phyloP scores from a whole-genome alignment of 2,797 vertebrate genomes.

The Sebastes paucispinis region DNA sequence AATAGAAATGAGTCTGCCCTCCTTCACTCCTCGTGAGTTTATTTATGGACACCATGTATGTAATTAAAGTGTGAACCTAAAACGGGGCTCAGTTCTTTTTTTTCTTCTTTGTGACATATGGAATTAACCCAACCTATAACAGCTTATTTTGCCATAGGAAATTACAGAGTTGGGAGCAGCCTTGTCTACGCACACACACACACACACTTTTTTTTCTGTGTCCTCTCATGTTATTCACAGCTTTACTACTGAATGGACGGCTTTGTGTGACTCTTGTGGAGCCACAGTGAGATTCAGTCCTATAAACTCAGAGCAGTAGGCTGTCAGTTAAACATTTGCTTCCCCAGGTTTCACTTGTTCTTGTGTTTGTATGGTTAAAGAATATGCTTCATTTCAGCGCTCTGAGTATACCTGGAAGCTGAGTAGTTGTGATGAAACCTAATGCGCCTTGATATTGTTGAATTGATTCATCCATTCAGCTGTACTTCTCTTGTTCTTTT shows the following conservation, averaged over 20 bases:
- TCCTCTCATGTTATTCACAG: slow-evolving; percentile 66
- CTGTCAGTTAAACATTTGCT: slow-evolving; percentile 41
- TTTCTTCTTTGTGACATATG: slow-evolving; percentile 67
- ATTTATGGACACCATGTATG: slow-evolving; percentile 63
- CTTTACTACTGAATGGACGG: slow-evolving; percentile 69
- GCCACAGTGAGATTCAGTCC: slow-evolving; percentile 48
- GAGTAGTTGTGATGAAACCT: neutral
- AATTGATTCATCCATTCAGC: neutral
- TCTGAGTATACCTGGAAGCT: neutral
- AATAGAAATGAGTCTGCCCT: slow-evolving; percentile 43
- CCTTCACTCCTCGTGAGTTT: slow-evolving; percentile 35
- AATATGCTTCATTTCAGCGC: slow-evolving; percentile 1
- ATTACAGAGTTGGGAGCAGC: slow-evolving; percentile 74
- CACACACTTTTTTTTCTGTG: slow-evolving; percentile 20
- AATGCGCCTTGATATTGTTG: neutral
- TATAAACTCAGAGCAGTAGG: slow-evolving; percentile 32
- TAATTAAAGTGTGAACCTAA: slow-evolving; percentile 74
- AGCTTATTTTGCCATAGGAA: slow-evolving; percentile 72
- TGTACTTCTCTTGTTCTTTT: neutral
- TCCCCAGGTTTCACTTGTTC: slow-evolving; percentile 40
- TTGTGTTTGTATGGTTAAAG: slow-evolving; percentile 22
- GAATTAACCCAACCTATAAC: slow-evolving; percentile 73
- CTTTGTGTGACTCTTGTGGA: slow-evolving; percentile 69
- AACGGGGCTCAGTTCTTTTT: slow-evolving; percentile 48
- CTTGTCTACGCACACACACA: neutral